Conservation (phyloP, 1,140 invertebrate species). For the Scaptomyza graminum region DNA sequence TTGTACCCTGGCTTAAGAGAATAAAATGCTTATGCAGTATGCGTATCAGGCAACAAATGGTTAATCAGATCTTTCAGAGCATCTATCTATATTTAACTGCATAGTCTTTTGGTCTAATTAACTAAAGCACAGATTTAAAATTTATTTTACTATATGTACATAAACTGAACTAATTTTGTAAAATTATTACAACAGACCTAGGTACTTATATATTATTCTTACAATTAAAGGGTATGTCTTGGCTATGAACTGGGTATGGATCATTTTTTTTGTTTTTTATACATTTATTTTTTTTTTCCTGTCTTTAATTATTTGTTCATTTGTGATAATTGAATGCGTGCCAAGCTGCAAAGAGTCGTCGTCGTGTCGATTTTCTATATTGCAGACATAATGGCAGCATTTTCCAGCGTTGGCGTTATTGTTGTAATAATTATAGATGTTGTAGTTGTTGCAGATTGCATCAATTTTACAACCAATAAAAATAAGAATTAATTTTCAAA, state of each 20-base stretch:
- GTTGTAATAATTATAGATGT: not conserved
- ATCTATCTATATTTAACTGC: too few relatives aligned
- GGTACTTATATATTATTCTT: not conserved
- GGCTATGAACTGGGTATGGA: not conserved
- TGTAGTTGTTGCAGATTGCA: constrained; percentile 24
- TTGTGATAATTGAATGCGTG: constrained; percentile 76
- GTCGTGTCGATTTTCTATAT: constrained; percentile 56
- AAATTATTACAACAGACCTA: not conserved
- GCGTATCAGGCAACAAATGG: not conserved
- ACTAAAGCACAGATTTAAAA: too few relatives aligned
- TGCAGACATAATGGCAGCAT: constrained; percentile 73
- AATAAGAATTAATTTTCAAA: constrained; percentile 65
- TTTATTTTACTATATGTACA: too few relatives aligned
- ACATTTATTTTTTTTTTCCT: constrained; percentile 6
- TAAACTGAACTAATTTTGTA: not conserved
- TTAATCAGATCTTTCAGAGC: too few relatives aligned
- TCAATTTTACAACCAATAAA: constrained; percentile 44
- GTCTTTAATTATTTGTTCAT: constrained; percentile 72
- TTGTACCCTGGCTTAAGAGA: constrained; percentile 9
- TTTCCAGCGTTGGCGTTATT: constrained; percentile 46
- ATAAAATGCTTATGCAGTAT: not conserved
- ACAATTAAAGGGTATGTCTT: constrained; percentile 11
- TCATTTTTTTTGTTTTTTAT: not conserved
- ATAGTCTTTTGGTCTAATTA: too few relatives aligned
- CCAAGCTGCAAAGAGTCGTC: constrained; percentile 47